A percentile compares a stretch with the other conserved stretches of the same genome.
Evolutionary conservation across 2,888 invertebrate genomes (phyloP).

Genomic region (Tinea semifulvella): DNA sequence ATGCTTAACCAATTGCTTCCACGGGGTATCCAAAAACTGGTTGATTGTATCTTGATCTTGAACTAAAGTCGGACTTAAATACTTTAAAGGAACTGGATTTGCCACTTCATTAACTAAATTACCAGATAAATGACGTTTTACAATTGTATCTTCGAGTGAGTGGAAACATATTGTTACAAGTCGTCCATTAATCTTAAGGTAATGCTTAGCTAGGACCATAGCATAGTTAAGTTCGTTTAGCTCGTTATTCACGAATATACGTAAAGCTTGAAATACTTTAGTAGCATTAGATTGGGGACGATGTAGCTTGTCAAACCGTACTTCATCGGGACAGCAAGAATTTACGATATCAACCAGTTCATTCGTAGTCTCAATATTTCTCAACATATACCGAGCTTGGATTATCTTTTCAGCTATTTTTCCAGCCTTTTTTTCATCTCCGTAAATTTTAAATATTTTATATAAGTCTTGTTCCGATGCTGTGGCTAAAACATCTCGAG

Average conservation of each 20-base stretch:
- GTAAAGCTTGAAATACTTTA: slow-evolving; percentile 90
- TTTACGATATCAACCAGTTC: slow-evolving; percentile 82
- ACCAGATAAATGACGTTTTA: slow-evolving; percentile 87
- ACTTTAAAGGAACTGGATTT: slow-evolving; percentile 77
- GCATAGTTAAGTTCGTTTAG: slow-evolving; percentile 94
- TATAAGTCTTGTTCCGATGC: slow-evolving; percentile 81
- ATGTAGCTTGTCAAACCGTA: slow-evolving; percentile 75
- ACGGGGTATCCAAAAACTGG: slow-evolving; percentile 70
- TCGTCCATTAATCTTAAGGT: slow-evolving; percentile 80
- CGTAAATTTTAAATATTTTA: slow-evolving; percentile 89
- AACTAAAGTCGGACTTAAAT: slow-evolving; percentile 68
- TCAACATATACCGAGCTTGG: slow-evolving; percentile 80
- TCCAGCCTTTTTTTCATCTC: slow-evolving; percentile 88
- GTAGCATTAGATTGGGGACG: slow-evolving; percentile 85
- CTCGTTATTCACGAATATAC: slow-evolving; percentile 97
- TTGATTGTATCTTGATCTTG: slow-evolving; percentile 70
- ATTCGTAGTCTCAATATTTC: slow-evolving; percentile 80
- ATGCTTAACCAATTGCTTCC: slow-evolving; percentile 84
- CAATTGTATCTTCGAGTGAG: slow-evolving; percentile 92
- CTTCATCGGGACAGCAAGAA: slow-evolving; percentile 65
- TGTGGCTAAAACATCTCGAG: slow-evolving; percentile 85
- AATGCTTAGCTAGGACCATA: slow-evolving; percentile 78
- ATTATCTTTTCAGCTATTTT: slow-evolving; percentile 89
- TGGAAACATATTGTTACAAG: slow-evolving; percentile 89
- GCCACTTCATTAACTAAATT: slow-evolving; percentile 76